A percentile compares a stretch with the other conserved stretches of the same genome.
These are phyloP conservation scores for Sanderia malayensis DNA, from an alignment of 30 jellyfish, hydroid and myxozoan genomes.

Conservation along the genomic window DNA sequence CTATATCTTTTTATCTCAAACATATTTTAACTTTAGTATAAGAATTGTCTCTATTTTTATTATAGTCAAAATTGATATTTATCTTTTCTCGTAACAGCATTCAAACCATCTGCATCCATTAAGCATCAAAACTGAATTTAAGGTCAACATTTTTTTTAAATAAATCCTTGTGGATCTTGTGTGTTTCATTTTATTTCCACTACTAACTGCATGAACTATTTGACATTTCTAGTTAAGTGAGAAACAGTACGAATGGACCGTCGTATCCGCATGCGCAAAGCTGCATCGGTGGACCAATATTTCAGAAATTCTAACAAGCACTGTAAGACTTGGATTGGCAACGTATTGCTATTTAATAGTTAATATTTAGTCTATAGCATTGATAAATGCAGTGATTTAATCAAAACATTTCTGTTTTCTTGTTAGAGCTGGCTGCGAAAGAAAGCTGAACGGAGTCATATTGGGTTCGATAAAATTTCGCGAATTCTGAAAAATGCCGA, in stretches of 20 bases:
- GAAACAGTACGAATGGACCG: slow-evolving; percentile 88
- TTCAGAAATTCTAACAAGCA: slow-evolving; percentile 56
- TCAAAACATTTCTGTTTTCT: neutral
- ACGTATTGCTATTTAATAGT: too few relatives aligned
- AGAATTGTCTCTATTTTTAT: too few relatives aligned
- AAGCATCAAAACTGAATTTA: slow-evolving; percentile 31
- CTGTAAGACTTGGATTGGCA: slow-evolving; percentile 55
- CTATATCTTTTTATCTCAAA: too few relatives aligned
- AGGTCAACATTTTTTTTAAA: slow-evolving; percentile 55
- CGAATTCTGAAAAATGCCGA: slow-evolving; percentile 49
- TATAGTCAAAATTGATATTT: neutral
- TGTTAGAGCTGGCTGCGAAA: slow-evolving; percentile 75
- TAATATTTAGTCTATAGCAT: too few relatives aligned
- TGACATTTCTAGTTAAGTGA: slow-evolving; percentile 72
- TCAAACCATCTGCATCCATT: slow-evolving; percentile 55
- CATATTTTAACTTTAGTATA: too few relatives aligned
- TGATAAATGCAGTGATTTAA: too few relatives aligned
- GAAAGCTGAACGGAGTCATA: slow-evolving; percentile 50
- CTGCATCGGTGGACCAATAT: slow-evolving; percentile 79
- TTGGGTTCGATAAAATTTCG: slow-evolving; percentile 78
- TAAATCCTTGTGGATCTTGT: too few relatives aligned
- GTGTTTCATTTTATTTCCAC: too few relatives aligned
- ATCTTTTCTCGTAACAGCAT: slow-evolving; percentile 27
- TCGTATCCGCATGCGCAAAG: slow-evolving; percentile 79
- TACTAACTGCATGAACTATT: too few relatives aligned